A percentile compares a stretch with the other conserved stretches of the same genome.
Conservation (phyloP, 2,888 invertebrate genomes). For the Formica aserva region DNA sequence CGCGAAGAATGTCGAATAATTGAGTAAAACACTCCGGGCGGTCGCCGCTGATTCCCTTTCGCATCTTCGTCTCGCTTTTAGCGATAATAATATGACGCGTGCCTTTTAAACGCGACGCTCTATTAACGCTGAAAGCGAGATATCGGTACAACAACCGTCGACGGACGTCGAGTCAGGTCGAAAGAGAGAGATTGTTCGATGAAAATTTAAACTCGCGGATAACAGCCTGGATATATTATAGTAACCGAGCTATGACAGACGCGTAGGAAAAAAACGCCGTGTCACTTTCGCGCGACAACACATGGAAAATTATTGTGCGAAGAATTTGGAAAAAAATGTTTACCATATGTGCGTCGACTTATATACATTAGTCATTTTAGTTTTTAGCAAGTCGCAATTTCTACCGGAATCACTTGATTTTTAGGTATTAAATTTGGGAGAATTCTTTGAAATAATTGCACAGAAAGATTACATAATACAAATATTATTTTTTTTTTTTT, state of each 20-base stretch:
- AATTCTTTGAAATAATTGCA: constrained; percentile 18
- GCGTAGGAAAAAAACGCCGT: constrained; percentile 39
- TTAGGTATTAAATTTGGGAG: background rate
- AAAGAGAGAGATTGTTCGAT: constrained; percentile 25
- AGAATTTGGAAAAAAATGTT: constrained; percentile 40
- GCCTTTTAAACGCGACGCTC: constrained; percentile 61
- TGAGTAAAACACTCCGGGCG: constrained; percentile 57
- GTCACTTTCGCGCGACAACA: constrained; percentile 39
- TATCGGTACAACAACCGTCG: constrained; percentile 47
- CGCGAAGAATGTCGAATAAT: constrained; percentile 59
- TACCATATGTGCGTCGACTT: background rate
- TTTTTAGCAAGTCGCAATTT: constrained; percentile 38
- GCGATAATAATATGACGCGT: constrained; percentile 59
- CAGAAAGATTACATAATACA: background rate
- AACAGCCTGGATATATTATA: constrained; percentile 30
- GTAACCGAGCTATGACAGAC: constrained; percentile 31
- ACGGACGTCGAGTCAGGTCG: constrained; percentile 21
- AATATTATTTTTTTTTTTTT: background rate
- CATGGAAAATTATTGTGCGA: constrained; percentile 41
- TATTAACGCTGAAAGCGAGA: constrained; percentile 63
- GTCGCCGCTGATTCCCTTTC: constrained; percentile 31
- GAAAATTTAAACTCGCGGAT: constrained; percentile 55
- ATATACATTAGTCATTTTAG: constrained; percentile 4
- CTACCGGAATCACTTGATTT: background rate
- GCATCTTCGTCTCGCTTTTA: constrained; percentile 63